phyloP scores from a whole-genome alignment of 2,888 invertebrate genomes.

The Latrodectus elegans region DNA sequence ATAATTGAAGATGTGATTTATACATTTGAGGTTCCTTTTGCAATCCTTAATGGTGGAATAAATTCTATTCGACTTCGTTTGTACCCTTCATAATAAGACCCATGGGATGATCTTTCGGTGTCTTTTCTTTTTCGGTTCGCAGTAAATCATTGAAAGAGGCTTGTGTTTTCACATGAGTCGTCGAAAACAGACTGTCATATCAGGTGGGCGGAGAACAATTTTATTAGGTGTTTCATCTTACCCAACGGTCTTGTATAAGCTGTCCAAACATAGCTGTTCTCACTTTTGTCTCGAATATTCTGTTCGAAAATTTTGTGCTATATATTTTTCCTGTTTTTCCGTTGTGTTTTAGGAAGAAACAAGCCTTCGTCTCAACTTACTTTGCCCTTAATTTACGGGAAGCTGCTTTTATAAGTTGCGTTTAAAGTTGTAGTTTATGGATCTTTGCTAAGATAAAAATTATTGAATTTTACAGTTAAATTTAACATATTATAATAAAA shows the following conservation, averaged over 20 bases:
- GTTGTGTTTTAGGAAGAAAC: too few relatives aligned
- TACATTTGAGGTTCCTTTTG: background rate
- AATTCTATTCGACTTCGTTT: background rate
- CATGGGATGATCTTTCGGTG: background rate
- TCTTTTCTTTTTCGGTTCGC: background rate
- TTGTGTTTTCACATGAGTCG: background rate
- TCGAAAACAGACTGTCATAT: background rate
- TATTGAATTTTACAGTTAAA: too few relatives aligned
- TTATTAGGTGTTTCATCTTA: background rate
- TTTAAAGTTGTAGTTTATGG: too few relatives aligned
- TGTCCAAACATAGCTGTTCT: background rate
- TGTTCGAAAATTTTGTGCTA: too few relatives aligned
- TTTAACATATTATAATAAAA: too few relatives aligned
- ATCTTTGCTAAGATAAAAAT: too few relatives aligned
- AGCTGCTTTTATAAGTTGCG: background rate
- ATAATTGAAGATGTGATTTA: too few relatives aligned
- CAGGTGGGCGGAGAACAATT: background rate
- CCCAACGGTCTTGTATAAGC: slow-evolving; percentile 2
- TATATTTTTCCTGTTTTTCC: too few relatives aligned
- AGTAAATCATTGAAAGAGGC: too few relatives aligned
- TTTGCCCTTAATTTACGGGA: background rate
- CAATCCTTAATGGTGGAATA: background rate
- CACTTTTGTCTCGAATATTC: background rate
- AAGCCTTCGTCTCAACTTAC: background rate
- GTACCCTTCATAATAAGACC: background rate